These are phyloP conservation scores for Gephyroberyx darwinii DNA, from an alignment of 2,797 vertebrate species.

Conservation along the genomic window DNA sequence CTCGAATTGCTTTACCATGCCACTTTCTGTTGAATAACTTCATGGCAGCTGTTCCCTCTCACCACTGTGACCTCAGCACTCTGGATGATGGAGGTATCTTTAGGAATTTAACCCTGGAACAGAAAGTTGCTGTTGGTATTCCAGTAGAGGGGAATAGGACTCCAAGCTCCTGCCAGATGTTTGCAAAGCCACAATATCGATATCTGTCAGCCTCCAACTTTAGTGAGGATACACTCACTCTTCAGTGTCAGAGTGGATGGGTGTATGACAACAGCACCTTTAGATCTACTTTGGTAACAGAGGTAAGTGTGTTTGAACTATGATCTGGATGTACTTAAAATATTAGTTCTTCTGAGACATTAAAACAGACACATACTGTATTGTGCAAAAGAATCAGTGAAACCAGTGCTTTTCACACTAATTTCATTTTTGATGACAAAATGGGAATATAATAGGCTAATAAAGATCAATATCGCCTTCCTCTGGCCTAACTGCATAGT, in stretches of 20 bases:
- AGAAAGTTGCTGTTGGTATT: conserved; percentile 78
- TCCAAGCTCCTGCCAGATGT: conserved; percentile 86
- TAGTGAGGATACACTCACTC: conserved; percentile 28
- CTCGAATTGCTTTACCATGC: conserved; percentile 84
- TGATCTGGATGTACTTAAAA: neutral
- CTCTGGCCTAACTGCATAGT: neutral
- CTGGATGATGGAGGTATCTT: conserved; percentile 69
- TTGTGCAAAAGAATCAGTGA: no score
- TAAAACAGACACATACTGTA: no score
- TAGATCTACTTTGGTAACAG: conserved; percentile 87
- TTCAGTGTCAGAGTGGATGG: conserved; percentile 88
- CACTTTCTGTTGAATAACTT: conserved; percentile 93
- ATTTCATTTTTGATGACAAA: no score
- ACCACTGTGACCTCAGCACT: conserved; percentile 83
- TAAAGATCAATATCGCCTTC: neutral
- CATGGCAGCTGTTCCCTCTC: conserved; percentile 85
- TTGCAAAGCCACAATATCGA: conserved; percentile 73
- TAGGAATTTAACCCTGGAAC: conserved; percentile 82
- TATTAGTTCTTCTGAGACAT: neutral
- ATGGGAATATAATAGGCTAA: no score
- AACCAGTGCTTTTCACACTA: no score
- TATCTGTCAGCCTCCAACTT: conserved; percentile 62
- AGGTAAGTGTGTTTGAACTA: conserved; percentile 81
- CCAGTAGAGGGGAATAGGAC: conserved; percentile 81
- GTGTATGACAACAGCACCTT: conserved; percentile 87